Evolutionary conservation across 2,113 vertebrate genomes (phyloP), one percentile per base, ranked within the genome.

Genomic region (Tetrao urogallus): DNA sequence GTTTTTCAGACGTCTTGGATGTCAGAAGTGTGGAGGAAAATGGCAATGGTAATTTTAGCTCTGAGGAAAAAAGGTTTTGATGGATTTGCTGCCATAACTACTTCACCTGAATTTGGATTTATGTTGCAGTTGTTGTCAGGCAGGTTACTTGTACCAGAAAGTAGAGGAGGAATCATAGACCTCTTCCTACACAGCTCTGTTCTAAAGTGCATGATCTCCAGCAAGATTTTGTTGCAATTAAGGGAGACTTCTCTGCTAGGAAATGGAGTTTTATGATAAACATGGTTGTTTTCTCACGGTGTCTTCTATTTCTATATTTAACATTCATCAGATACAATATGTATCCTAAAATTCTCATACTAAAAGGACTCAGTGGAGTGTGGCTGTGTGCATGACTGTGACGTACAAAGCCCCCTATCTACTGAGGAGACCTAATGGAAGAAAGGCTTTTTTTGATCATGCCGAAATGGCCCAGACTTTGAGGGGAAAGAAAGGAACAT

Each of bases 331-430:
- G 60, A 80, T 83, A 36, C 58, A 18, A 24, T 54, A 83, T 75
- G 38, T 86, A 88, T 61, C 52, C 24, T 93, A 71, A 71, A 90
- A 71, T 92, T 27, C 60, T 66, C n/a, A 77, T 83, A n/a, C 60
- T 80, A 10, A 88, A 86, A 65, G 76, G 88, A 10, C 60, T 63
- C 36, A 13, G 48, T 28, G 36, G 72, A 90, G n/a, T 63, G 34
- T 77, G 63, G 16, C 52, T 84, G 5, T 32, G 25, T 75, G 34
- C 30, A 11, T 79, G 50, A 40, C 66, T 75, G 28, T 72, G 67
- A 73, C 69, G 61, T 73, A 38, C 36, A 73, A 73, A 61, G 45
- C 78, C 32, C 57, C 17, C 54, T 83, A 10, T 64, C 65, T 86
- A 25, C 80, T 86, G 65, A 54, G 65, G 70, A 86, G 18, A 71